Evolutionary conservation across 2,113 vertebrate genomes (phyloP).

Genomic region (Grammomys surdaster): DNA sequence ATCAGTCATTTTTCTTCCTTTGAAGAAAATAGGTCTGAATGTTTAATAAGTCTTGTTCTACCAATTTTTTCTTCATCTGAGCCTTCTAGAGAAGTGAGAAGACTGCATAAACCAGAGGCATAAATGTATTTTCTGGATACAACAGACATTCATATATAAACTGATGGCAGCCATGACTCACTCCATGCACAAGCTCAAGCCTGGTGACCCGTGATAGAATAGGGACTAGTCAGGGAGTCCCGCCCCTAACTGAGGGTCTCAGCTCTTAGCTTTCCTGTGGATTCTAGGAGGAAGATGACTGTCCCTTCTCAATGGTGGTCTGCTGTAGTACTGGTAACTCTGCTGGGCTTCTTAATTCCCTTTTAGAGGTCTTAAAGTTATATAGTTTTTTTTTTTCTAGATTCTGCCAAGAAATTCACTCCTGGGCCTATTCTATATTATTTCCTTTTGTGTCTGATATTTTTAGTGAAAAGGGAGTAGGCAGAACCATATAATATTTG

Average conservation of each 20-base stretch:
- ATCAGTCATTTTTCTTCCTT: background rate
- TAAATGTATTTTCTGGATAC: background rate
- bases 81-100: background rate
- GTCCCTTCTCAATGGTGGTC: background rate
- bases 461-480: background rate
- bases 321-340: background rate
- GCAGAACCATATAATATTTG: background rate
- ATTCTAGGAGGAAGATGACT: background rate
- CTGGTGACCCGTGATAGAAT: background rate
- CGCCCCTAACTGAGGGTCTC: background rate
- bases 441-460: background rate
- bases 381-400: background rate
- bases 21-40: background rate
- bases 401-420: background rate
- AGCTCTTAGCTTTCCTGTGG: background rate
- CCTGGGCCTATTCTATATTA: background rate
- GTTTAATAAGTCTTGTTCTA: background rate
- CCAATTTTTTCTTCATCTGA: background rate
- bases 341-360: background rate
- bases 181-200: background rate
- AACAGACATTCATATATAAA: background rate
- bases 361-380: background rate
- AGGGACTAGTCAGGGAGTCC: background rate
- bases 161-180: background rate
- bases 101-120: background rate